Conservation (phyloP, 2,888 invertebrate genomes). For the Cephus pygmeus region DNA sequence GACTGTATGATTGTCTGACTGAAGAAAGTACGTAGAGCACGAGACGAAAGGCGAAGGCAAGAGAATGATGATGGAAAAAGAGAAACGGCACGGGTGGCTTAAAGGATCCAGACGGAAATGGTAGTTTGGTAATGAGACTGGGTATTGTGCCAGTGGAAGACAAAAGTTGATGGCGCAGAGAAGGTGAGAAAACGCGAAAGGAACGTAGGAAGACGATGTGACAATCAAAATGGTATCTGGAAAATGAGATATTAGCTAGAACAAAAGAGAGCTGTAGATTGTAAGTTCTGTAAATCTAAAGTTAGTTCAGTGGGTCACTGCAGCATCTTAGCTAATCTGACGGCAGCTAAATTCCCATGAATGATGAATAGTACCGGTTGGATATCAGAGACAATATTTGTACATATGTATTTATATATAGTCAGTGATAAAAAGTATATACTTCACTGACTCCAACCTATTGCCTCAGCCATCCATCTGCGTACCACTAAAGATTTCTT, state of each 20-base stretch:
- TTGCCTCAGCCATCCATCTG: background rate
- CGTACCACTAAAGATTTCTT: background rate
- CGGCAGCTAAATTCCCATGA: background rate
- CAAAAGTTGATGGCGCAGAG: constrained; percentile 12
- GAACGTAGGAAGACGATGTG: background rate
- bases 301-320: constrained; percentile 9
- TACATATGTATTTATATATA: background rate
- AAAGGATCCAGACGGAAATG: background rate
- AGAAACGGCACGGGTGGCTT: background rate
- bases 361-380: background rate
- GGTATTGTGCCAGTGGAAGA: constrained; percentile 6
- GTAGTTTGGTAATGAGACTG: background rate
- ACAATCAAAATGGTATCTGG: constrained; percentile 1
- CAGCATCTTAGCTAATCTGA: background rate
- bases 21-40: background rate
- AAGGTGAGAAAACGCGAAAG: background rate
- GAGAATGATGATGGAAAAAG: background rate
- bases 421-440: background rate
- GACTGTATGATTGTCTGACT: constrained; percentile 12
- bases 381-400: background rate
- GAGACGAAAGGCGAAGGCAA: background rate
- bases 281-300: background rate
- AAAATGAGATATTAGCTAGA: constrained; percentile 17
- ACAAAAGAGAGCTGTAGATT: constrained; percentile 13
- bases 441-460: background rate